These are phyloP conservation scores for Heteronetta atricapilla DNA, from an alignment of 2,113 vertebrate genomes.

Conservation along the genomic window DNA sequence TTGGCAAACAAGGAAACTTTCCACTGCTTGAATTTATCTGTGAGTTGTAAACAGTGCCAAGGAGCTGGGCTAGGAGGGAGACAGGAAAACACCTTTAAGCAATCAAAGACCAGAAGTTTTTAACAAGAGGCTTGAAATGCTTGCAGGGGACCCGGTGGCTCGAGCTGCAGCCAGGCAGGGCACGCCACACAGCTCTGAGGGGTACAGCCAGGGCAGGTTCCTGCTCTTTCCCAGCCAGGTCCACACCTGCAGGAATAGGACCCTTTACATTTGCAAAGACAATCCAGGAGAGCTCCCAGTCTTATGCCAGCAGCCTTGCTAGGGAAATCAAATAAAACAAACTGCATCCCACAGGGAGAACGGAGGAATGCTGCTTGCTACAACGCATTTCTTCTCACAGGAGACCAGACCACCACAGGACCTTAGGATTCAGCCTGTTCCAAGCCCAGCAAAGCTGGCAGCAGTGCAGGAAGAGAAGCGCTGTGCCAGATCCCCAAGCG, in stretches of 20 bases:
- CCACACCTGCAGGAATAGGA: background rate
- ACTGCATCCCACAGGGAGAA: background rate
- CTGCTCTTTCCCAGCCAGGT: background rate
- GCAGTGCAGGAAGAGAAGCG: accelerated
- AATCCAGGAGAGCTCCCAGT: background rate
- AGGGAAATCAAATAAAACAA: accelerated
- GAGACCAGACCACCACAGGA: background rate
- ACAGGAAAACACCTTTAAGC: background rate
- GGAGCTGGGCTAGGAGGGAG: background rate
- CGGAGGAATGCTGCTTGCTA: accelerated
- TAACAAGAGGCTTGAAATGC: background rate
- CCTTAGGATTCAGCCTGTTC: background rate
- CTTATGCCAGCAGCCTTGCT: accelerated
- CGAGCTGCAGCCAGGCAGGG: background rate
- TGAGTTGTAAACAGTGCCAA: background rate
- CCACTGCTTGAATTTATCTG: background rate
- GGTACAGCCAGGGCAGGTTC: background rate
- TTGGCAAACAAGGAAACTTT: background rate
- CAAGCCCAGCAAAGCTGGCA: accelerated
- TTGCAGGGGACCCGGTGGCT: background rate
- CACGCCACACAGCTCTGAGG: background rate
- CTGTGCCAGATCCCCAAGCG: accelerated
- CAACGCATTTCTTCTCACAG: accelerated
- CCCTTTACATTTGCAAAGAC: accelerated
- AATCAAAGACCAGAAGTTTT: background rate